Percentiles rank a stretch among this genome's conserved stretches.
These are phyloP conservation scores for Xiphophorus birchmanni DNA, from an alignment of 2,797 vertebrate species.

Conservation along the genomic window DNA sequence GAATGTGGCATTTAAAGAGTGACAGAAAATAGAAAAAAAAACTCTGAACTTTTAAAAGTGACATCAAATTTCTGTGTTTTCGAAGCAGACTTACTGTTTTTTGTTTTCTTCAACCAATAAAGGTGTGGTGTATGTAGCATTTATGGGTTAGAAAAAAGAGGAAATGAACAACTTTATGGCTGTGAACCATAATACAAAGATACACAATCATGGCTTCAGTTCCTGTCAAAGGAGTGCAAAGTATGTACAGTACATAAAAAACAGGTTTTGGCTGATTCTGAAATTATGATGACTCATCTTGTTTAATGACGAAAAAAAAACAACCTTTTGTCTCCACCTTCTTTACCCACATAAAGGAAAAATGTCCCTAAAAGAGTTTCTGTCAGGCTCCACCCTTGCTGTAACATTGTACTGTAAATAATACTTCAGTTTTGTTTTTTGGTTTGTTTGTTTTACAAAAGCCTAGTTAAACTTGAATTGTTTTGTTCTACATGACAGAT, in stretches of 20 bases:
- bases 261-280: slow-evolving; percentile 84
- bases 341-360: slow-evolving; percentile 64
- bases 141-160: slow-evolving; percentile 75
- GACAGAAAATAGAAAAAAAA: slow-evolving; percentile 30
- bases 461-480: slow-evolving; percentile 35
- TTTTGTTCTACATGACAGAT: slow-evolving; percentile 31
- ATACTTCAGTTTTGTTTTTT: slow-evolving; percentile 20
- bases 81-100: slow-evolving; percentile 5
- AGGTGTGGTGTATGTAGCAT: slow-evolving; percentile 42
- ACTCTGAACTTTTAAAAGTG: slow-evolving; percentile 28
- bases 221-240: slow-evolving; percentile 80
- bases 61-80: slow-evolving; percentile 40
- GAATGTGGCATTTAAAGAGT: slow-evolving; percentile 56
- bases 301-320: slow-evolving; percentile 64
- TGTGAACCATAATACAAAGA: slow-evolving; percentile 72
- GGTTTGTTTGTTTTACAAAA: slow-evolving; percentile 27
- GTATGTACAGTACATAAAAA: slow-evolving; percentile 78
- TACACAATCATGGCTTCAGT: slow-evolving; percentile 73
- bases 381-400: slow-evolving; percentile 65
- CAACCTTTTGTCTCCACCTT: slow-evolving; percentile 73
- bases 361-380: slow-evolving; percentile 68
- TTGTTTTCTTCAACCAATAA: slow-evolving; percentile 24
- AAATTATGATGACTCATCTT: slow-evolving; percentile 80
- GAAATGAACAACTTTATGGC: slow-evolving; percentile 80
- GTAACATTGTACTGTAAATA: slow-evolving; percentile 64